Evolutionary conservation across 2,797 vertebrate genomes (phyloP).

Genomic region (Pseudotriccus pelzelni): DNA sequence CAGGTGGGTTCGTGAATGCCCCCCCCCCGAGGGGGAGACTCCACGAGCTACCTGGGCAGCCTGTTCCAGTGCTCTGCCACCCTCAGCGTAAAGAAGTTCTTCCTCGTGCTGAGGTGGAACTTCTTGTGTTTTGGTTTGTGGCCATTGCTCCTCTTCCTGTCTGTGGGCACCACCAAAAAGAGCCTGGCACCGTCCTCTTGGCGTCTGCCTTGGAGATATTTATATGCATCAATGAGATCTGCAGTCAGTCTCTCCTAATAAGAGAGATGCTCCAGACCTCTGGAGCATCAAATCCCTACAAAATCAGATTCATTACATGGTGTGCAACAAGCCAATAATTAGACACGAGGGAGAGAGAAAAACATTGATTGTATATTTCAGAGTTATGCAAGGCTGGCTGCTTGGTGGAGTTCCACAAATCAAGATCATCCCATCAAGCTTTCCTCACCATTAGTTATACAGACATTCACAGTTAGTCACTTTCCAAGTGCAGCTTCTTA

Average conservation of each 20-base stretch:
- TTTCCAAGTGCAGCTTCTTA: neutral
- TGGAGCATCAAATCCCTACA: neutral
- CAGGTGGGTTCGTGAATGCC: neutral
- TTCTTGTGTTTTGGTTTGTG: neutral
- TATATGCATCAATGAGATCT: neutral
- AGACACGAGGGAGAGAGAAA: neutral
- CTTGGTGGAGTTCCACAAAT: fast-evolving
- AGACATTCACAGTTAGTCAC: neutral
- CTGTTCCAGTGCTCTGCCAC: neutral
- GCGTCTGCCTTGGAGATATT: too few relatives aligned
- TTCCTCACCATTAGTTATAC: neutral
- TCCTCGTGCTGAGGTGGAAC: neutral
- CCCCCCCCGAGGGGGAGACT: too few relatives aligned
- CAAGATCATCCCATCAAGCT: neutral
- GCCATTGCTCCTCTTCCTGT: fast-evolving
- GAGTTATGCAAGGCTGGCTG: neutral
- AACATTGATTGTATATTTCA: neutral
- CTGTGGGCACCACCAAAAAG: neutral
- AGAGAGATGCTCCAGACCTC: neutral
- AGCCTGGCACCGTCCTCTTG: neutral
- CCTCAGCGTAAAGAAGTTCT: neutral
- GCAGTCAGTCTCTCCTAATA: neutral
- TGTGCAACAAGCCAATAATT: neutral
- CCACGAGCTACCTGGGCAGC: fast-evolving
- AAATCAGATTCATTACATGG: fast-evolving